Evolutionary conservation across 2,797 vertebrate genomes (phyloP).

Genomic region (Scarus forsteni): DNA sequence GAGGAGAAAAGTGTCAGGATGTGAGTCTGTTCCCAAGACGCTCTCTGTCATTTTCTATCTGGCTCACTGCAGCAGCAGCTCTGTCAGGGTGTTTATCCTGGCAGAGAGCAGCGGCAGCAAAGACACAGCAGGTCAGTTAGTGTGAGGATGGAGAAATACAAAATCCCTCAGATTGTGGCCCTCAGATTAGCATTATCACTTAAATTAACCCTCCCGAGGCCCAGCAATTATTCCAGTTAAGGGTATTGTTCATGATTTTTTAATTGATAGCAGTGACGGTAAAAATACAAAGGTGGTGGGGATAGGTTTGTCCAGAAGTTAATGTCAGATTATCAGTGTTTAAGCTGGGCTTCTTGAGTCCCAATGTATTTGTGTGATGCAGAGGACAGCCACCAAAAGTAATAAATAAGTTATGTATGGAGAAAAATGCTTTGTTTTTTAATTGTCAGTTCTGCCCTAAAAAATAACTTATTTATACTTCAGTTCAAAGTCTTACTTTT

Average conservation of each 20-base stretch:
- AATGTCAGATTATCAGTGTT: too few species aligned
- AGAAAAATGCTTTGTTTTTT: too few species aligned
- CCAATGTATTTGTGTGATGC: too few species aligned
- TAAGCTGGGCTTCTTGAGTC: too few species aligned
- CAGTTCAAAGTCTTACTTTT: too few species aligned
- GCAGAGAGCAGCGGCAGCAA: constrained; percentile 40
- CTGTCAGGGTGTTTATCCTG: constrained; percentile 63
- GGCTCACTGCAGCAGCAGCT: constrained; percentile 47
- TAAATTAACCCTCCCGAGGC: constrained; percentile 10
- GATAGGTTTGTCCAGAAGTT: too few species aligned
- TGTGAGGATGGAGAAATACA: constrained; percentile 30
- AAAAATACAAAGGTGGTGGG: too few species aligned
- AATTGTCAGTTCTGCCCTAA: too few species aligned
- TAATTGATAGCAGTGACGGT: background rate
- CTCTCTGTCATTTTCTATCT: constrained; percentile 66
- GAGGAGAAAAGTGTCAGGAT: constrained; percentile 64
- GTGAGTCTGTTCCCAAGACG: constrained; percentile 58
- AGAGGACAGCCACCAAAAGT: too few species aligned
- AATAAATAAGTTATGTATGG: too few species aligned
- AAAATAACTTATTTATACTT: too few species aligned
- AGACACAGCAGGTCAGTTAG: constrained; percentile 42
- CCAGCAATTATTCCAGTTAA: background rate
- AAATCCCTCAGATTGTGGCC: constrained; percentile 15
- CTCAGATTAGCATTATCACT: constrained; percentile 14
- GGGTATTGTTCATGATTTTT: background rate